Base-by-base conservation (phyloP, 2,797 vertebrate genomes). In the Cuculus canorus region DNA sequence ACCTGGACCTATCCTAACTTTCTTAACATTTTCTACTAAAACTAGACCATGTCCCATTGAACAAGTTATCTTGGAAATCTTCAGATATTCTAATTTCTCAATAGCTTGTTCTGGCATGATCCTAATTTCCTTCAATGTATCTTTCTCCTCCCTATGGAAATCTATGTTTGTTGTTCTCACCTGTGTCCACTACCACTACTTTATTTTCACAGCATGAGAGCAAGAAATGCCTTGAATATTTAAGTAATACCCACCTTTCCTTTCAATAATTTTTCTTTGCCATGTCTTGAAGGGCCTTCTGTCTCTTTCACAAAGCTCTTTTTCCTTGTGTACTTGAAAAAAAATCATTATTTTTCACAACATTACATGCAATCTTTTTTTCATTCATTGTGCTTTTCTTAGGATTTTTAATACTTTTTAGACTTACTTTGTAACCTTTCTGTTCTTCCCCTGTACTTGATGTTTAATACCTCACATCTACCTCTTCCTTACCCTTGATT, bases 401-500 rank as follows among this genome's bases (percentile, higher is more conserved):
- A 97, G 77, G 80, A 95, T 86, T 92, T 96, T 90, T 94, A 91
- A 92, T 91, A 86, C 89, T 97, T 95, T 88, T 88, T 76, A 95
- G 96, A 96, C 94, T 96, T 61, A 95, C 80, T 96, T 93, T 15
- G 52, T 96, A 97, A 97, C 97, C 87, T 94, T 97, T 76, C 73
- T 91, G 13, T n/a, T 92, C 94, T 50, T 88, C 73, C 61, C 69
- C 93, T 94, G 43, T 83, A 92, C 88, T 89, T 93, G 52, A 87
- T 90, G 83, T 90, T 96, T 93, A 97, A 96, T 93, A 92, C 89
- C 82, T 96, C 81, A 75, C 37, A 45, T 92, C 72, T 63, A 82
- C 56, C 69, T 94, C 95, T 79, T 95, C 96, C 95, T 96, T 77
- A 96, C 64, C 82, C 86, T 86, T 97, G 96, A 97, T 97, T 97